A percentile compares a stretch with the other conserved stretches of the same genome.
These are phyloP conservation scores for Carassius gibelio DNA, from an alignment of 2,113 vertebrate species.

Conservation along the genomic window DNA sequence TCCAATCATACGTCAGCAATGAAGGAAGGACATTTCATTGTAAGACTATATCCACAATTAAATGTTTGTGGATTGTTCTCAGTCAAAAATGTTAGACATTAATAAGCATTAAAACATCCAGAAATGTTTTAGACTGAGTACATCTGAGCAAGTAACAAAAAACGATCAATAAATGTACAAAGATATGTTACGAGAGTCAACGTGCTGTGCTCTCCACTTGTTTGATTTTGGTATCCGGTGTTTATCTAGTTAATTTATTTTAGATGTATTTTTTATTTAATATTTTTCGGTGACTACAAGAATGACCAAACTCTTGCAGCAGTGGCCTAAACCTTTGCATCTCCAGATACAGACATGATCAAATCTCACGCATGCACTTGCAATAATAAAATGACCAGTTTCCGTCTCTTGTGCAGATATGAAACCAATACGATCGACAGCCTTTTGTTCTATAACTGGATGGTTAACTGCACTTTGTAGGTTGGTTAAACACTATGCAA, in stretches of 20 bases:
- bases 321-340: constrained; percentile 40
- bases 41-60: constrained; percentile 45
- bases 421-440: constrained; percentile 9
- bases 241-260: constrained; percentile 61
- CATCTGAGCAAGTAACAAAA: not conserved
- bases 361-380: constrained; percentile 29
- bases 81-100: not conserved
- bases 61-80: constrained; percentile 32
- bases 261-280: constrained; percentile 50
- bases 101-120: not conserved
- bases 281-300: constrained; percentile 45
- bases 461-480: constrained; percentile 38
- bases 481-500: constrained; percentile 54
- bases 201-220: constrained; percentile 68
- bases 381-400: constrained; percentile 22
- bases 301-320: constrained; percentile 51
- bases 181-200: constrained; percentile 63
- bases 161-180: constrained; percentile 36
- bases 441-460: constrained; percentile 49
- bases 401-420: constrained; percentile 12
- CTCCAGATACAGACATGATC: constrained; percentile 11
- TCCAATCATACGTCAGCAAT: constrained; percentile 55
- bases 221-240: constrained; percentile 52
- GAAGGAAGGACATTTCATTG: constrained; percentile 49
- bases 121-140: constrained; percentile 39